phyloP scores from a whole-genome alignment of 2,797 vertebrate genomes.

The Catostomus latipinnis region DNA sequence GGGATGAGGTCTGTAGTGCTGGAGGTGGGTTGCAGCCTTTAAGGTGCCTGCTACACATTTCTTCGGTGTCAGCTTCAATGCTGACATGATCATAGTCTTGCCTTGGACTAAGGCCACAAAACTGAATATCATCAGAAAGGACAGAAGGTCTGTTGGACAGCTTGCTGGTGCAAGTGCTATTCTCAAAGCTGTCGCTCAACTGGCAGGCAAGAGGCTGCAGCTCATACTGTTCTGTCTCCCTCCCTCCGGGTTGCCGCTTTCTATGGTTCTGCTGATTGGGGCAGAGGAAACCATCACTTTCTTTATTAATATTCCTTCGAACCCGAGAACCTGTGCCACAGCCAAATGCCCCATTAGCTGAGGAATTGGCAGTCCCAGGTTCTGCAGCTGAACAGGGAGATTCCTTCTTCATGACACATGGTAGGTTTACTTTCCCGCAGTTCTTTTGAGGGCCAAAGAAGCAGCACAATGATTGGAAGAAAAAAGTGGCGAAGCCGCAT shows the following conservation, averaged over 20 bases:
- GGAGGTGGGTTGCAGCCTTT: slow-evolving; percentile 72
- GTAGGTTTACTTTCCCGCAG: slow-evolving; percentile 87
- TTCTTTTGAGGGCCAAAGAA: slow-evolving; percentile 96
- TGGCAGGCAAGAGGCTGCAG: slow-evolving; percentile 92
- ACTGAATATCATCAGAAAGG: slow-evolving; percentile 92
- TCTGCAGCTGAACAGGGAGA: slow-evolving; percentile 69
- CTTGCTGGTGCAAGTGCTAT: slow-evolving; percentile 98
- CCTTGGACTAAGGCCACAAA: slow-evolving; percentile 78
- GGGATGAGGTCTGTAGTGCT: slow-evolving; percentile 94
- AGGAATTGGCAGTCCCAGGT: slow-evolving; percentile 67
- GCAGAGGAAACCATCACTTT: slow-evolving; percentile 73
- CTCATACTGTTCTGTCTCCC: slow-evolving; percentile 90
- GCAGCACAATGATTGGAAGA: slow-evolving; percentile 97
- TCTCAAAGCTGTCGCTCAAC: slow-evolving; percentile 96
- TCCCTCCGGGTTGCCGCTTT: slow-evolving; percentile 66
- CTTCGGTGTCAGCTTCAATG: slow-evolving; percentile 65
- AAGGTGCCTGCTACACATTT: slow-evolving; percentile 66
- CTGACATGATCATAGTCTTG: slow-evolving; percentile 67
- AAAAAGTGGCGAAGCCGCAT: slow-evolving; percentile 96
- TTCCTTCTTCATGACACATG: slow-evolving; percentile 81
- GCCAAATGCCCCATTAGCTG: slow-evolving; percentile 82
- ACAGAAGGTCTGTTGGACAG: slow-evolving; percentile 94
- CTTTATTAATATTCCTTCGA: slow-evolving; percentile 75
- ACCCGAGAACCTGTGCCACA: slow-evolving; percentile 70
- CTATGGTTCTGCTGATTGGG: slow-evolving; percentile 75